Percentiles rank a stretch among this genome's conserved stretches.
These are phyloP conservation scores for Drosophila macrospina DNA, from an alignment of 2,888 invertebrate species.

Conservation along the genomic window DNA sequence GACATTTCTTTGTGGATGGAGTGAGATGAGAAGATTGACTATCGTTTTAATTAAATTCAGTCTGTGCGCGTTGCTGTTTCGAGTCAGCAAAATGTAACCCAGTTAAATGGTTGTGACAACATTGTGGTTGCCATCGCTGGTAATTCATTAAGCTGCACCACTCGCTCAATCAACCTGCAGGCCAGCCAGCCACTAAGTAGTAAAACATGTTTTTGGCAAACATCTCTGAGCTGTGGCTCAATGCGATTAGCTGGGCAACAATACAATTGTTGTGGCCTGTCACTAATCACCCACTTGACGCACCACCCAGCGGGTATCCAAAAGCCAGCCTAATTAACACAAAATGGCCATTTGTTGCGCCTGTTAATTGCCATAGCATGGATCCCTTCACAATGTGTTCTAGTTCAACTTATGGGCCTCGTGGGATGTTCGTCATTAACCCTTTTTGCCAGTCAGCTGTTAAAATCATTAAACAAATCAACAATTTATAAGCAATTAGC, in stretches of 20 bases:
- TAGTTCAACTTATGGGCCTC: constrained; percentile 38
- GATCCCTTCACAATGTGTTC: not conserved
- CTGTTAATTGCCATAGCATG: constrained; percentile 57
- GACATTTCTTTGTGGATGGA: not conserved
- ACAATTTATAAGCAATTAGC: constrained; percentile 74
- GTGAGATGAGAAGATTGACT: constrained; percentile 19
- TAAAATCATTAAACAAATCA: constrained; percentile 65
- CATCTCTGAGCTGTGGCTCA: constrained; percentile 23
- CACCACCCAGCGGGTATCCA: not conserved
- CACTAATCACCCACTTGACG: constrained; percentile 45
- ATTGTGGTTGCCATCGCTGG: constrained; percentile 40
- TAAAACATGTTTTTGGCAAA: constrained; percentile 48
- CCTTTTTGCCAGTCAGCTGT: constrained; percentile 67
- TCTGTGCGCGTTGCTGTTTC: constrained; percentile 10
- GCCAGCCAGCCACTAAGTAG: constrained; percentile 46
- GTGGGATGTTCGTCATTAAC: constrained; percentile 63
- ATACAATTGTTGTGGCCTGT: constrained; percentile 23
- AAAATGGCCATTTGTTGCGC: constrained; percentile 73
- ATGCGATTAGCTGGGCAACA: constrained; percentile 50
- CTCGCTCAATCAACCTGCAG: constrained; percentile 35
- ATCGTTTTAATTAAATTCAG: constrained; percentile 53
- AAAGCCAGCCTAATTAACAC: constrained; percentile 60
- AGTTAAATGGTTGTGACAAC: constrained; percentile 38
- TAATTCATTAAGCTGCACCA: constrained; percentile 41
- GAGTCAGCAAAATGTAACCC: constrained; percentile 6